These are phyloP conservation scores for Tapera naevia DNA, from an alignment of 2,797 vertebrate genomes.

Conservation along the genomic window DNA sequence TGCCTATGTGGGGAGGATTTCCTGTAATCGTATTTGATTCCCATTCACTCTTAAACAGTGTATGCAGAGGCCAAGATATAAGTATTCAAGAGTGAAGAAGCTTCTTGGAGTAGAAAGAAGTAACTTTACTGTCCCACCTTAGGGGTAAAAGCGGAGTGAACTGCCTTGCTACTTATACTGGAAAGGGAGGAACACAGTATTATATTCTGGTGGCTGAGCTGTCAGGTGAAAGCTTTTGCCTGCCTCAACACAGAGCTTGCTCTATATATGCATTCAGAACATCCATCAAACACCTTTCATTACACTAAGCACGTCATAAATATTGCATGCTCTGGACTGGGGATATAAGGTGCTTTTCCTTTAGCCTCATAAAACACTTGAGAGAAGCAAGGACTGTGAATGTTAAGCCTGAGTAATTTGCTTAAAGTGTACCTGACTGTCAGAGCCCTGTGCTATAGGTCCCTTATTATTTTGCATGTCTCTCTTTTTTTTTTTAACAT, in stretches of 20 bases:
- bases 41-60: neutral
- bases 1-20: neutral
- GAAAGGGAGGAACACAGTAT: neutral
- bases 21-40: neutral
- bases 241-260: neutral
- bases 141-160: neutral
- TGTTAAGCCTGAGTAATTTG: neutral
- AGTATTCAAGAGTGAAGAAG: neutral
- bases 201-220: neutral
- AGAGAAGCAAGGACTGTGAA: neutral
- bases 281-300: neutral
- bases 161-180: neutral
- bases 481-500: neutral
- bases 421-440: neutral
- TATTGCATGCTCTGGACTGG: neutral
- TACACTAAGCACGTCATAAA: neutral
- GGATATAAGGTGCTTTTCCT: neutral
- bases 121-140: neutral
- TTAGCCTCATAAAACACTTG: neutral
- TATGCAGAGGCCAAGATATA: neutral
- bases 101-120: neutral
- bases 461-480: neutral
- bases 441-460: neutral
- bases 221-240: neutral
- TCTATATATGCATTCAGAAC: neutral